Base-by-base conservation (phyloP, 2,797 vertebrate species). In the Nyctibius grandis region DNA sequence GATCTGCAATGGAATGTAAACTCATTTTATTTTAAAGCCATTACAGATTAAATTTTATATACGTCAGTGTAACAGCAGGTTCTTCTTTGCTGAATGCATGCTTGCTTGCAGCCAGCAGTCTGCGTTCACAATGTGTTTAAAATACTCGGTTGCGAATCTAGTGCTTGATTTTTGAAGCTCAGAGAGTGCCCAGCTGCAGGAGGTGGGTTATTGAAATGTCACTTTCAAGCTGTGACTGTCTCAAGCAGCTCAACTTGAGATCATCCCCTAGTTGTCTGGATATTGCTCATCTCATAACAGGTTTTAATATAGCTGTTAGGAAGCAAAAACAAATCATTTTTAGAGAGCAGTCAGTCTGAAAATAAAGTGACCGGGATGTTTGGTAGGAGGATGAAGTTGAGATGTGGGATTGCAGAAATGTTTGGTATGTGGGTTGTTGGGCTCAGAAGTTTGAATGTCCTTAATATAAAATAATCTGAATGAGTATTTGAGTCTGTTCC, bases 401-500 rank as follows among this genome's bases (percentile, higher is more conserved):
- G 88, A 85, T 87, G 76, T 79, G 57, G 89, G 82, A 77, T 64
- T 79, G 19, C 54, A 92, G 93, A 93, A 93, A 87, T 89, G 75
- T 79, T 84, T 95, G 93, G 86, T 91, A 89, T 93, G 91, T 93
- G 93, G 84, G 56, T 93, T 92, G 90, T 67, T 95, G 47, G 80
- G 86, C 93, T 94, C 76, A 86, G 76, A 84, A 91, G 51, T 87
- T 91, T 89, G 91, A 87, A 85, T 3, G 14, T 92, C 91, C 84
- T 95, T 93, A 89, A 92, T 87, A 91, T 91, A 92, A 95, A 96
- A 85, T 96, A 94, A 94, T 96, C 86, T 89, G 34, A 67, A 16
- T 65, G 91, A 93, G 76, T 86, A 78, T 93, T 95, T 82, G 80
- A 73, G 70, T 78, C 83, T 92, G 86, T 89, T 95, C 59, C 80